Evolutionary conservation across 2,113 vertebrate species (phyloP), one percentile per base, ranked within the genome.

Genomic region (Python bivittatus): DNA sequence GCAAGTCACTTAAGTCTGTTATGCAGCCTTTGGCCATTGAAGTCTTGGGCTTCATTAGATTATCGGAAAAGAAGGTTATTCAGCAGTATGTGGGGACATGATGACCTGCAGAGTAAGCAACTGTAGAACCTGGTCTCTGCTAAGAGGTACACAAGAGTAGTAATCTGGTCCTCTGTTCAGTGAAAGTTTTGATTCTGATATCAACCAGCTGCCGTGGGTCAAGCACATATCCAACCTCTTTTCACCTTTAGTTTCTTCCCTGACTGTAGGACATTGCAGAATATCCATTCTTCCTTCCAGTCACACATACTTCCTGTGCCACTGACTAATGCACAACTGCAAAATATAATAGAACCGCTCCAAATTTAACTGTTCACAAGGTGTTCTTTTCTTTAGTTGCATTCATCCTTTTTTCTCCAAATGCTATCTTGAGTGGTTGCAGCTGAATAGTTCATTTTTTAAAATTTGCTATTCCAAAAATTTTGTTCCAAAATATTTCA

Each of bases 1-100:
- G 61, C 90, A 95, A 95, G 95, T 95, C 95, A 94, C 93, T 83
- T 23, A 15, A 94, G 93, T 95, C 96, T 93, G 92, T 94, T 89
- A 90, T 64, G 68, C 58, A 96, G 91, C 92, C 90, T 91, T 94
- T 91, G 95, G 94, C 92, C 92, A 89, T n/a, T 68, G 72, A 79
- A 56, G 56, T 60, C 79, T 57, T 68, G 90, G 85, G 25, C 0
- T 92, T 83, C 33, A 72, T 95, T 93, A 92, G 93, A 0, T 90
- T 91, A 25, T 56, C 22, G 33, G 53, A 12, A 22, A 6, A 0
- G 0, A 88, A 11, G 84, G 27, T 56, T 60, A 20, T 86, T 89
- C 86, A 52, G 84, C 89, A 84, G 79, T n/a, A 79, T 53, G 85
- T 72, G 86, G 44, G 56, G 15, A 68, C 58, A 54, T 10, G 53